Evolutionary conservation across 2,888 invertebrate genomes (phyloP).

Genomic region (Amiota mariae): DNA sequence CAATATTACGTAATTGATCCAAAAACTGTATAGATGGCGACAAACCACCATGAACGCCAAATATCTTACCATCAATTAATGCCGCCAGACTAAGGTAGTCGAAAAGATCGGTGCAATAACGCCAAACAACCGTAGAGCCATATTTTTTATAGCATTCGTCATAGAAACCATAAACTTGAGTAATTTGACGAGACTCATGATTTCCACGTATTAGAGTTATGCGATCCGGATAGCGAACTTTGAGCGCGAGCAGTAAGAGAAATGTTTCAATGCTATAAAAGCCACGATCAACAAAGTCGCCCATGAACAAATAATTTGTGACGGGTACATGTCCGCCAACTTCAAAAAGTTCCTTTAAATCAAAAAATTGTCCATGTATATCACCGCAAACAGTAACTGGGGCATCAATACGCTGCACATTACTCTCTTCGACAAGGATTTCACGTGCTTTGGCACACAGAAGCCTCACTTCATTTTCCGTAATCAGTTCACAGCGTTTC

Average conservation of each 20-base stretch:
- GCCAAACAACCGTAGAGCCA: conserved; percentile 96
- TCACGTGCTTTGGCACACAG: conserved; percentile 97
- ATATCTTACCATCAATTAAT: conserved; percentile 69
- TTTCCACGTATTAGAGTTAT: conserved; percentile 82
- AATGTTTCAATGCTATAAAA: conserved; percentile 13
- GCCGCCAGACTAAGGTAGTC: background rate
- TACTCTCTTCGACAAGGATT: conserved; percentile 97
- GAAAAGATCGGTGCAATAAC: conserved; percentile 78
- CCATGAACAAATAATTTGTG: conserved; percentile 98
- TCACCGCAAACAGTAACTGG: conserved; percentile 67
- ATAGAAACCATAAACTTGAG: conserved; percentile 12
- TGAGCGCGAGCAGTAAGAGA: conserved; percentile 71
- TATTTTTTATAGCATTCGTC: conserved; percentile 15
- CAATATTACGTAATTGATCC: background rate
- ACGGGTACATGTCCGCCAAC: conserved; percentile 97
- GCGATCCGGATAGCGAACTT: conserved; percentile 85
- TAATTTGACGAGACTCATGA: conserved; percentile 14
- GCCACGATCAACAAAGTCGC: conserved; percentile 78
- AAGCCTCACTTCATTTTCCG: conserved; percentile 71
- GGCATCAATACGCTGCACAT: conserved; percentile 96
- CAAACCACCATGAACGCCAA: conserved; percentile 94
- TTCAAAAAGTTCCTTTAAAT: conserved; percentile 75
- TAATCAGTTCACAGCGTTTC: background rate
- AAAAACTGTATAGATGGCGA: background rate
- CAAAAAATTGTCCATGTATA: conserved; percentile 87